A percentile compares a stretch with the other conserved stretches of the same genome.
phyloP scores from a whole-genome alignment of 2,888 invertebrate species.

The Pterostichus madidus region DNA sequence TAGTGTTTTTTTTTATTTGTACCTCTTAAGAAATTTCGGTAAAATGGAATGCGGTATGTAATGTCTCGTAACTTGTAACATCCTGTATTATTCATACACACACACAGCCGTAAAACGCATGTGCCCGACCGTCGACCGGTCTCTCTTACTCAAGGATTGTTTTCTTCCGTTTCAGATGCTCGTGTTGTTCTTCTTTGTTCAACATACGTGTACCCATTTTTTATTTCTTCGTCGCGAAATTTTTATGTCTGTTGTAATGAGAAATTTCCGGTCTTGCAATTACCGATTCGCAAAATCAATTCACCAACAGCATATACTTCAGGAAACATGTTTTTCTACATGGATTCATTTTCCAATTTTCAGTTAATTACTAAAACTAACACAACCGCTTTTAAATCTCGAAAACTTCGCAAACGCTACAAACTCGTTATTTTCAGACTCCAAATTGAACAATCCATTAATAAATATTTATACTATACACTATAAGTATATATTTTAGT shows the following conservation, averaged over 20 bases:
- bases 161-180: conserved; percentile 65
- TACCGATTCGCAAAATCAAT: conserved; percentile 55
- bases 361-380: not conserved
- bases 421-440: no score
- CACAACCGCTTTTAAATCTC: not conserved
- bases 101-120: conserved; percentile 22
- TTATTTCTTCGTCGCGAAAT: conserved; percentile 44
- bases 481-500: no score
- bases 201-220: conserved; percentile 42
- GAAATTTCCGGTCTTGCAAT: conserved; percentile 59
- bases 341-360: not conserved
- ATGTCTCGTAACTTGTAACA: conserved; percentile 46
- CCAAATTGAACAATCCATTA: no score
- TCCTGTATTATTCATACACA: conserved; percentile 14
- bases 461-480: no score
- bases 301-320: conserved; percentile 39
- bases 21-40: conserved; percentile 22
- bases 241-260: conserved; percentile 60
- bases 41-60: conserved; percentile 37
- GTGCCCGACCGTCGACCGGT: conserved; percentile 46
- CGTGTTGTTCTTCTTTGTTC: conserved; percentile 51
- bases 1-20: conserved; percentile 9
- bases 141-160: conserved; percentile 65
- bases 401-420: no score
- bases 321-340: conserved; percentile 20